Base-by-base conservation (phyloP, 2,888 invertebrate genomes). In the Epinotia ramella region DNA sequence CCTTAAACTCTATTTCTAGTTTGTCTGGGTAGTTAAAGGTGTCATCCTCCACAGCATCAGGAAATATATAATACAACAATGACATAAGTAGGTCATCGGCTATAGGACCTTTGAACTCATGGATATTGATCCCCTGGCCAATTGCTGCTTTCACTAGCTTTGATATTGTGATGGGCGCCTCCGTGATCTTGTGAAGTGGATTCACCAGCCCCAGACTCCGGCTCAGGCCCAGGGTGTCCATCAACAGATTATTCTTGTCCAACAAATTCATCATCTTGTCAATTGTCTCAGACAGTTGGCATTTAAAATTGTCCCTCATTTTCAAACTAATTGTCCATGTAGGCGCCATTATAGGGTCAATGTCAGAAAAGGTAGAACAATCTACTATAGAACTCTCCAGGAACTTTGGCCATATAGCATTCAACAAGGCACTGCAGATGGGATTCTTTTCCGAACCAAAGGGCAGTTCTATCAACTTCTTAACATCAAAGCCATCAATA, bases 381-480 rank as follows among this genome's bases (percentile, higher is more conserved):
- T 99, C 99, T 1, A 98, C 96, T 40, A 98, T 96, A 76, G 97
- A 96, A 87, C 97, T 97, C 88, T 98, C 99, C 2, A 97, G 96
- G 79, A 99, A 95, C 85, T 96, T 96, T 0, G 97, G 97, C 99
- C 99, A 99, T 33, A 97, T 97, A 62, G 97, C 96, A 86, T 97
- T 97, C 18, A 98, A 89, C 78, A 96, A 93, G 40, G 98, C 95
- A 87, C 97, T 96, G 71, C 96, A 96, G 79, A 98, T 95, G 0
- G 98, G 98, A 91, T 98, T 97, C 70, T 96, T 96, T 49, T 96
- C 96, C 44, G 97, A 97, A 56, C 99, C 99, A 93, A 98, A 98
- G 0, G 98, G 98, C 73, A 99, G 93, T 79, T 92, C 92, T 73
- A 88, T 89, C 20, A 93, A 81, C 79, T 93, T 93, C 73, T 90